Percentiles rank a stretch among this genome's conserved stretches.
Conservation (phyloP, 2,888 invertebrate species). For the Aproaerema taeniolella region DNA sequence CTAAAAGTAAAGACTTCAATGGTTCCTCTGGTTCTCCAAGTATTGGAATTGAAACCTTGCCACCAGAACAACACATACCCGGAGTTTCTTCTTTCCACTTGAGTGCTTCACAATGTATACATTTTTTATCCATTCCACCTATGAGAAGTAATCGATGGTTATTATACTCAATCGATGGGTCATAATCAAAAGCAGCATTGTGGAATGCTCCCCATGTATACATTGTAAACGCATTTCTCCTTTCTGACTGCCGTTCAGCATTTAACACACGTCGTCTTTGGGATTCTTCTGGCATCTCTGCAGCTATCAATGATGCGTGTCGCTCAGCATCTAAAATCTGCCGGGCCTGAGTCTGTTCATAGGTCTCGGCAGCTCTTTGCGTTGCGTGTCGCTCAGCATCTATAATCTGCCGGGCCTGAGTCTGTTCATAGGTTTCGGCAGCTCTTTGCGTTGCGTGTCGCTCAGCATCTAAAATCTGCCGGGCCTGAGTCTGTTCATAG, state of each 20-base stretch:
- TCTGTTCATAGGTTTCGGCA: no score
- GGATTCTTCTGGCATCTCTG: slow-evolving; percentile 16
- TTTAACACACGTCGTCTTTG: slow-evolving; percentile 11
- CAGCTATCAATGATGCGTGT: slow-evolving; percentile 10
- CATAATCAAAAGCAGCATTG: slow-evolving; percentile 19
- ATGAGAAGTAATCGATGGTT: slow-evolving; percentile 13
- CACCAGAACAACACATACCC: slow-evolving; percentile 25
- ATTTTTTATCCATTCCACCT: slow-evolving; percentile 15
- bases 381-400: no score
- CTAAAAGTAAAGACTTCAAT: slow-evolving; percentile 17
- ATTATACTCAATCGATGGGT: slow-evolving; percentile 15
- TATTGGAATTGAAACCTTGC: slow-evolving; percentile 18
- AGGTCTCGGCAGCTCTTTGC: no score
- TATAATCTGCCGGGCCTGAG: no score
- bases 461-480: no score
- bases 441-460: no score
- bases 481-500: no score
- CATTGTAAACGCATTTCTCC: slow-evolving; percentile 10
- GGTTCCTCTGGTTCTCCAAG: slow-evolving; percentile 20
- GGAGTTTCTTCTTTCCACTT: slow-evolving; percentile 21
- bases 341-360: no score
- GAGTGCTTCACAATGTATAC: slow-evolving; percentile 15
- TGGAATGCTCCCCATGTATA: slow-evolving; percentile 17
- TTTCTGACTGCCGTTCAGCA: slow-evolving; percentile 14
- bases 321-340: no score